Conservation (phyloP, 2,797 vertebrate species). For the Nannoperca obscura region DNA sequence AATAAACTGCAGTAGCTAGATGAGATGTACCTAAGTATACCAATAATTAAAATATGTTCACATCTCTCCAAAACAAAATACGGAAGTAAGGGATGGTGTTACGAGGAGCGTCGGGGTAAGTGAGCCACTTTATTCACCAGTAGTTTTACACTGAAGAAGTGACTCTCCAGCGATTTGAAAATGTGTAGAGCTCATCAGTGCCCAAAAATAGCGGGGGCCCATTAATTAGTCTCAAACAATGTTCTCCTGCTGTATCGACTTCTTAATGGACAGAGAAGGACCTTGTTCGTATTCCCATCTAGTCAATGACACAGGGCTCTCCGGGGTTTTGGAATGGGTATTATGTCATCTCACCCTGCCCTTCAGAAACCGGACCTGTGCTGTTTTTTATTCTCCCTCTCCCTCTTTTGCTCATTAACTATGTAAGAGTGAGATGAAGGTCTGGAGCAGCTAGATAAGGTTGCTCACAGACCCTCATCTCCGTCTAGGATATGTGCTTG, state of each 20-base stretch:
- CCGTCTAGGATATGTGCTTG: conserved; percentile 48
- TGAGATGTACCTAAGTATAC: conserved; percentile 10
- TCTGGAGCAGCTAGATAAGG: conserved; percentile 76
- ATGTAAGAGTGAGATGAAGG: conserved; percentile 80
- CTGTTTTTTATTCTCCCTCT: conserved; percentile 68
- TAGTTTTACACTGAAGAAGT: conserved; percentile 75
- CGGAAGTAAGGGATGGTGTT: conserved; percentile 6
- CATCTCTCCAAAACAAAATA: conserved; percentile 22
- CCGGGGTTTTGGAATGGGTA: conserved; percentile 76
- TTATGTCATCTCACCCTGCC: conserved; percentile 85
- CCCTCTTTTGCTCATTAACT: conserved; percentile 82
- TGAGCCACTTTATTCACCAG: conserved; percentile 74
- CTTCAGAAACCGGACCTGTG: conserved; percentile 82
- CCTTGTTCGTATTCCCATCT: conserved; percentile 83
- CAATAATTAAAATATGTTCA: conserved; percentile 16
- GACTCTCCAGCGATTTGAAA: conserved; percentile 79
- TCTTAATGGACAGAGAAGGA: conserved; percentile 87
- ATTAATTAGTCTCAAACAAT: conserved; percentile 88
- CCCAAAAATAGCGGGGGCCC: conserved; percentile 78
- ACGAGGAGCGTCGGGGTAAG: conserved; percentile 44
- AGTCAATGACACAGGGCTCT: conserved; percentile 83
- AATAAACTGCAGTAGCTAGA: conserved; percentile 5
- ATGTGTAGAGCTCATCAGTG: conserved; percentile 80
- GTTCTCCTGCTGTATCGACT: conserved; percentile 85
- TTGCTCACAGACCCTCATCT: conserved; percentile 64